Percentiles rank a stretch among this genome's conserved stretches.
phyloP scores from a whole-genome alignment of 2,888 invertebrate species.

The Gastrophysa polygoni region DNA sequence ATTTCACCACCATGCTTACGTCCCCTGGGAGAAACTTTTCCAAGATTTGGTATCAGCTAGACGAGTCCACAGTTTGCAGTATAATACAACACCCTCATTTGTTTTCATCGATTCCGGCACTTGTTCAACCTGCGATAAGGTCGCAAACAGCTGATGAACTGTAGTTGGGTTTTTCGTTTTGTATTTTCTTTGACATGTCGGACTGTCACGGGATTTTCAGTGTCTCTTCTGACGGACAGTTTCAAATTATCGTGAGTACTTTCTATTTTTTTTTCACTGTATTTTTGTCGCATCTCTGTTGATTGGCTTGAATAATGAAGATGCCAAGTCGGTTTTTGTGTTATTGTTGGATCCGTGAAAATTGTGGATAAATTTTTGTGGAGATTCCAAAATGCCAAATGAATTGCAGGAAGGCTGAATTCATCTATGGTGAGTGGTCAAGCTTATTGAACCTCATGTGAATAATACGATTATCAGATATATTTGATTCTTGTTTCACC shows the following conservation, averaged over 20 bases:
- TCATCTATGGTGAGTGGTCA: constrained; percentile 28
- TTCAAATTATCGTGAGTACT: constrained; percentile 19
- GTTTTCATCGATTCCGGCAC: constrained; percentile 34
- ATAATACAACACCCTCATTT: constrained; percentile 26
- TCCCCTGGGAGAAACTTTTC: constrained; percentile 10
- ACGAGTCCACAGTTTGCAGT: constrained; percentile 34
- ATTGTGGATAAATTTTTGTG: constrained; percentile 19
- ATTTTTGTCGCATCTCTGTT: not conserved
- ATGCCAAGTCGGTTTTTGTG: constrained; percentile 9
- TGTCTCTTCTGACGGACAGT: constrained; percentile 29
- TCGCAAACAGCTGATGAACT: constrained; percentile 30
- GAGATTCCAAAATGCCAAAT: constrained; percentile 34
- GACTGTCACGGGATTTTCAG: constrained; percentile 25
- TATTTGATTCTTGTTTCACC: no score
- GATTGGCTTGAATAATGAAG: constrained; percentile 10
- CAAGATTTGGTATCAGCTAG: constrained; percentile 29
- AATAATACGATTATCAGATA: no score
- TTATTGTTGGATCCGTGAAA: constrained; percentile 11
- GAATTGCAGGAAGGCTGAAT: constrained; percentile 20
- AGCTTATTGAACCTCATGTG: no score
- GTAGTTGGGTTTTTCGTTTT: constrained; percentile 17
- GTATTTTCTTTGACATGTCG: constrained; percentile 2
- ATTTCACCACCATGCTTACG: constrained; percentile 10
- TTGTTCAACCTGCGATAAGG: constrained; percentile 12
- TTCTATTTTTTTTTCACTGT: constrained; percentile 5